Conservation (phyloP, 2,113 vertebrate species). For the Perca flavescens region DNA sequence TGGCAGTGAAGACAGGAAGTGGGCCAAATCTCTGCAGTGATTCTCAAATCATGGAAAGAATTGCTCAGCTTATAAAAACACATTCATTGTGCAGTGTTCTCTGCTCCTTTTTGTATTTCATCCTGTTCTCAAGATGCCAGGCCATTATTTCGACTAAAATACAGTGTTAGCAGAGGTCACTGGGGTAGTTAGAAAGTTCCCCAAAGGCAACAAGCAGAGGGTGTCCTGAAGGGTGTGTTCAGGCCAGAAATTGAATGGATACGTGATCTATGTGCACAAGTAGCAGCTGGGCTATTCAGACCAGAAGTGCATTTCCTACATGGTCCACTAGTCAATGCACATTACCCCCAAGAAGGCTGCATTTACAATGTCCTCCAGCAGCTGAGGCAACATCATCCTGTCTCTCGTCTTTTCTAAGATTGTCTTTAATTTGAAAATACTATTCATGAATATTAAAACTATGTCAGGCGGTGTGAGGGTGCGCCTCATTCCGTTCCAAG, state of each 20-base stretch:
- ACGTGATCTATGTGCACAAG: constrained; percentile 47
- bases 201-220: constrained; percentile 11
- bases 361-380: constrained; percentile 13
- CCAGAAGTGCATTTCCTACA: constrained; percentile 41
- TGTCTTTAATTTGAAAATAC: not conserved
- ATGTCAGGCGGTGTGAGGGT: too few relatives aligned
- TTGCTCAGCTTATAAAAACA: not conserved
- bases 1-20: constrained; percentile 1
- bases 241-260: constrained; percentile 43
- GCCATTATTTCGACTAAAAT: not conserved
- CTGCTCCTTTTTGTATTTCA: not conserved
- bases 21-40: not conserved
- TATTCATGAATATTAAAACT: too few relatives aligned
- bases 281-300: constrained; percentile 47
- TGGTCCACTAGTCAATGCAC: constrained; percentile 28
- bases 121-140: not conserved
- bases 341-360: constrained; percentile 8
- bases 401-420: not conserved
- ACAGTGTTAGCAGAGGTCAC: constrained; percentile 20
- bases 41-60: not conserved
- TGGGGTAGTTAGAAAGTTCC: constrained; percentile 6
- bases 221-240: constrained; percentile 26
- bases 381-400: not conserved
- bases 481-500: too few relatives aligned
- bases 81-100: not conserved